Evolutionary conservation across 2,797 vertebrate genomes (phyloP), one percentile per base, ranked within the genome.

Genomic region (Bradypodion pumilum): DNA sequence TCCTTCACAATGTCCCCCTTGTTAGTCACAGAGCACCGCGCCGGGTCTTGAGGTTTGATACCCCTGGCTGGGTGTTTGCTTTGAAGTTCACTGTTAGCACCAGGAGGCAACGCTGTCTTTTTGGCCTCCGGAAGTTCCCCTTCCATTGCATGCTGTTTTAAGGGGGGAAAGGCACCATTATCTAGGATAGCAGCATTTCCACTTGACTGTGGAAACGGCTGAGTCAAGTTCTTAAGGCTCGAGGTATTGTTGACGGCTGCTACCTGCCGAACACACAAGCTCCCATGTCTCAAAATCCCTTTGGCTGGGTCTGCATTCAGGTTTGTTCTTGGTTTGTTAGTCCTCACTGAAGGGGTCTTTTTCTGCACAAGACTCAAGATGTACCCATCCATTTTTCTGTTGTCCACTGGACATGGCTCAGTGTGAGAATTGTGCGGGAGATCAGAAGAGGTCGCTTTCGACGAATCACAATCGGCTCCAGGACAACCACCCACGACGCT

Each of bases 321-420:
- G 82, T 97, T 98, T 4, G 98, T 99, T 89, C 98, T 95, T 32
- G 97, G 97, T 90, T 97, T 97, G 95, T 96, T 97, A 95, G 97
- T 97, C 95, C 98, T 96, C 86, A 98, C 88, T 0, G 97, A 97
- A 15, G 96, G 97, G 29, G 94, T 95, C 92, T 96, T 96, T 81
- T 96, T 97, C 96, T 98, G 98, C 82, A 99, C 95, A 68, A 99
- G 96, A 83, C 97, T 94, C 80, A 96, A 93, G 90, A 99, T 99
- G 93, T 98, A 99, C 82, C 95, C 94, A 1, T 99, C 98, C 94
- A 98, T 94, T 74, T 95, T 97, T 94, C 97, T 98, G 85, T 89
- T 95, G 84, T 95, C 83, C 0, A 94, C 87, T 40, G 94, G 91
- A 52, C 94, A 95, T 0, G 96, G 83, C 0, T 88, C 80, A 0